Evolutionary conservation across 1,140 invertebrate species (phyloP).

Genomic region (Saccostrea cuccullata): DNA sequence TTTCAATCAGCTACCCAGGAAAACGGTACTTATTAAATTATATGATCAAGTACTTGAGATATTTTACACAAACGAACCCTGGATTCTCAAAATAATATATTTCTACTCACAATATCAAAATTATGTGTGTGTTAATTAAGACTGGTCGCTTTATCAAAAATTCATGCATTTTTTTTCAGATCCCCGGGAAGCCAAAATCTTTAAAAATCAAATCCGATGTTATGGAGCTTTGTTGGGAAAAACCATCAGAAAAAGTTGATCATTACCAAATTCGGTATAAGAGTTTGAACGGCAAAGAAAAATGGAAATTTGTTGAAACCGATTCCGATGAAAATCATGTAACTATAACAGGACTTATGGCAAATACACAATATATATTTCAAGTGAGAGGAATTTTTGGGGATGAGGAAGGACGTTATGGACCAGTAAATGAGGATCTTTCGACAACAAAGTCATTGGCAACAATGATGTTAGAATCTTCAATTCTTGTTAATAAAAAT

Average conservation of each 20-base stretch:
- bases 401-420: constrained; percentile 37
- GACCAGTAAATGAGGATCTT: constrained; percentile 15
- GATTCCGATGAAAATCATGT: not conserved
- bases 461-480: not conserved
- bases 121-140: no score
- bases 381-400: constrained; percentile 32
- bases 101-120: no score
- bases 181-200: not conserved
- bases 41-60: no score
- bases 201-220: not conserved
- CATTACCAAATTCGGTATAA: no score
- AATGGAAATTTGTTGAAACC: constrained; percentile 24
- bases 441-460: constrained; percentile 12
- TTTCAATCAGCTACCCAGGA: no score
- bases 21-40: no score
- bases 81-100: no score
- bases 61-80: no score
- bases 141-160: no score
- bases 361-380: constrained; percentile 18
- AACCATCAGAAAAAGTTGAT: not conserved
- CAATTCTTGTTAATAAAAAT: not conserved
- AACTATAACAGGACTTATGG: not conserved
- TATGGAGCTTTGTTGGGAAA: not conserved
- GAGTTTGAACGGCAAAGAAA: not conserved
- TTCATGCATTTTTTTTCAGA: no score